Evolutionary conservation across 1,140 invertebrate genomes (phyloP).

Genomic region (Penaeus vannamei): DNA sequence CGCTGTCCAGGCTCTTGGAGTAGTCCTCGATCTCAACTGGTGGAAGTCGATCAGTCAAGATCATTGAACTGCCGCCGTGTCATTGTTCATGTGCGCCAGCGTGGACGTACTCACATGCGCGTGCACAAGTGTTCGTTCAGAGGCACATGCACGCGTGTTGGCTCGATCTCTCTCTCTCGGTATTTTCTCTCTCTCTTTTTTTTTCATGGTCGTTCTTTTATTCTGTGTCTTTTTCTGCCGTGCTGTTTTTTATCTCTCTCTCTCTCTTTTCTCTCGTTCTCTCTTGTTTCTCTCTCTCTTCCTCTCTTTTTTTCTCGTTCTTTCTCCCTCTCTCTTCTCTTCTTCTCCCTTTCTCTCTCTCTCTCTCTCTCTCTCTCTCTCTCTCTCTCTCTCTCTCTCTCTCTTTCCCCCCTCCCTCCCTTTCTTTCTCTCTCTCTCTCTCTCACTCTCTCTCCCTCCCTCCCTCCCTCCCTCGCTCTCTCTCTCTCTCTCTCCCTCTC

Average conservation of each 20-base stretch:
- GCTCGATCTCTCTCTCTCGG: not conserved
- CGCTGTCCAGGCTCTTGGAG: slow-evolving; percentile 65
- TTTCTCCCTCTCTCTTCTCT: not conserved
- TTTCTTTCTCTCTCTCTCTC: too few species aligned
- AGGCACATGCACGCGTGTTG: not conserved
- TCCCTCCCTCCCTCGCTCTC: too few species aligned
- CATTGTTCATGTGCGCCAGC: not conserved
- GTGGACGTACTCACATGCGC: not conserved
- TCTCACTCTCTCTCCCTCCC: too few species aligned
- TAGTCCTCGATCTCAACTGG: slow-evolving; percentile 67
- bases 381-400: too few species aligned
- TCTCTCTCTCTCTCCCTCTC: not conserved
- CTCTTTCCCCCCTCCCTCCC: too few species aligned
- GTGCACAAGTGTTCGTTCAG: not conserved
- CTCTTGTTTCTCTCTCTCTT: not conserved
- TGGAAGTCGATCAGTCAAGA: not conserved
- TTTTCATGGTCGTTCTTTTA: too few species aligned
- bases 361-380: too few species aligned
- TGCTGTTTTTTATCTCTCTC: not conserved
- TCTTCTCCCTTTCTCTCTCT: not conserved
- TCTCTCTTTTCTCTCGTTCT: not conserved
- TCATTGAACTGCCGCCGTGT: not conserved
- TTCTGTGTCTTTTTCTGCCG: not conserved
- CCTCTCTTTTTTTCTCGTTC: not conserved
- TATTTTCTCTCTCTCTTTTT: not conserved